These are phyloP conservation scores for Drosophila putrida DNA, from an alignment of 2,888 invertebrate genomes.

Conservation along the genomic window DNA sequence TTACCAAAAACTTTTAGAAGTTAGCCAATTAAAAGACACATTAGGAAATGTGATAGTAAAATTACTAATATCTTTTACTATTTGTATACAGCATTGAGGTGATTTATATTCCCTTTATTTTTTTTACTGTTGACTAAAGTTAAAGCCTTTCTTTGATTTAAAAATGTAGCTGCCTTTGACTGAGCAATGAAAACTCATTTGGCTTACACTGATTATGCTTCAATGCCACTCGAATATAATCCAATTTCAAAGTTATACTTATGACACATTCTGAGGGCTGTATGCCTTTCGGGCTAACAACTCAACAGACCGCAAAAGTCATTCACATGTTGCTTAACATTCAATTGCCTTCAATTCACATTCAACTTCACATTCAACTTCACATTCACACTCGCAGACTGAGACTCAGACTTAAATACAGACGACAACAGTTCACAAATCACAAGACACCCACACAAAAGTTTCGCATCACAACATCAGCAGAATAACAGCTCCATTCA, in stretches of 20 bases:
- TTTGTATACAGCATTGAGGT: no score
- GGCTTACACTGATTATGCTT: conserved; percentile 70
- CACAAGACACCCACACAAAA: conserved; percentile 68
- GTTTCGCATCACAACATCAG: conserved; percentile 33
- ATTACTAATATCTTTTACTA: no score
- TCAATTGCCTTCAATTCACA: conserved; percentile 70
- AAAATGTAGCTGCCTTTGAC: not conserved
- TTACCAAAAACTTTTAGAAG: not conserved
- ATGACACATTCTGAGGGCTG: conserved; percentile 44
- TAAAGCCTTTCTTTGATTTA: conserved; percentile 1
- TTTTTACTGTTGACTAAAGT: not conserved
- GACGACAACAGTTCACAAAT: conserved; percentile 68
- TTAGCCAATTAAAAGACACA: conserved; percentile 1
- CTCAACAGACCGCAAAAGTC: conserved; percentile 53
- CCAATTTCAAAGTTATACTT: conserved; percentile 56
- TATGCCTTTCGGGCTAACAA: conserved; percentile 25
- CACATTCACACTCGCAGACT: not conserved
- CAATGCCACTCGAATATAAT: conserved; percentile 62
- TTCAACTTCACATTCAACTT: conserved; percentile 1
- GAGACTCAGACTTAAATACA: conserved; percentile 7
- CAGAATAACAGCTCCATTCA: conserved; percentile 30
- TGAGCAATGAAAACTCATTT: conserved; percentile 33
- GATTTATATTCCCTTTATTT: not conserved
- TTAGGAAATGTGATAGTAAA: no score
- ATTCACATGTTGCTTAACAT: conserved; percentile 70